Conservation (phyloP, 2,888 invertebrate species). For the Pecten maximus region DNA sequence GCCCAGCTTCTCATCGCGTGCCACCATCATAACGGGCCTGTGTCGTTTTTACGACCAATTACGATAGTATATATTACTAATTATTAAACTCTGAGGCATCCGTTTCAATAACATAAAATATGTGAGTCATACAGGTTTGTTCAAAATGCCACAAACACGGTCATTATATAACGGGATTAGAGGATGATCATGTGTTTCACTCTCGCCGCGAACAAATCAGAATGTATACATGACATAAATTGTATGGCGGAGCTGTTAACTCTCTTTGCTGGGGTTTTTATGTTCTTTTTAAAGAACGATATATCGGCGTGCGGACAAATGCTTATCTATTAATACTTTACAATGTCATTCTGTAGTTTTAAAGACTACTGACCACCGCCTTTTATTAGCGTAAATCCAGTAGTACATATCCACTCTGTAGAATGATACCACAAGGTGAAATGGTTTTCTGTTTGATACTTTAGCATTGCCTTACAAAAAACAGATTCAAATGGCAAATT, state of each 20-base stretch:
- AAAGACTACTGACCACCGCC: no score
- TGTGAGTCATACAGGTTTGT: conserved; percentile 16
- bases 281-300: neutral
- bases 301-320: neutral
- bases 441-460: no score
- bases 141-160: conserved; percentile 21
- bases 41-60: conserved; percentile 32
- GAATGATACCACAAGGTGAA: no score
- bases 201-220: neutral
- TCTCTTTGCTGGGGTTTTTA: neutral
- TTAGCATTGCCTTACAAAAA: no score
- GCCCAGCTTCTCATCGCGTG: neutral
- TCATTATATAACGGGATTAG: neutral
- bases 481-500: no score
- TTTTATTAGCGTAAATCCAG: no score
- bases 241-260: neutral
- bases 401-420: no score
- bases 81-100: conserved; percentile 2
- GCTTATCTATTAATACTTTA: no score
- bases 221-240: neutral
- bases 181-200: neutral
- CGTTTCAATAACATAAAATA: neutral
- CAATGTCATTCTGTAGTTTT: no score
- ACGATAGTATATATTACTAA: conserved; percentile 1
- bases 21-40: neutral